Base-by-base conservation (phyloP, 2,888 invertebrate genomes). In the Eupithecia insigniata region DNA sequence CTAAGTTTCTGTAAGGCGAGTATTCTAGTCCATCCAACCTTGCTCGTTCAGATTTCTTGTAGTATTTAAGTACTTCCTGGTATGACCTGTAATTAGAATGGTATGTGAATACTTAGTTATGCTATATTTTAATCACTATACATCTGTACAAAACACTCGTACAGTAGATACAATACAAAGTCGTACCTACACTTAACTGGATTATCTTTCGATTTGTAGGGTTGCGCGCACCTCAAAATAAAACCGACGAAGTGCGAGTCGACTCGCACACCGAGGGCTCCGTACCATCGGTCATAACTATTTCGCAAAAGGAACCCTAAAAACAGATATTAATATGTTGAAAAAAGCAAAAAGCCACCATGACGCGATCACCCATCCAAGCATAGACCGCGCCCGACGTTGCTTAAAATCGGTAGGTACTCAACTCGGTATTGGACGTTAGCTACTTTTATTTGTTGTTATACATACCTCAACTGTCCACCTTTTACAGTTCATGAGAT, bases 1-100 rank as follows among this genome's bases (percentile, higher is more conserved):
- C 90, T 26, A 86, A 91, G 39, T 94, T 93, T 82, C 95, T 95
- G 77, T 95, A 95, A 0, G 88, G 87, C 0, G 92, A 90, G 22
- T 91, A 83, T 76, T 93, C 90, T 0, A 92, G 92, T 36, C 90
- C 88, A 83, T 80, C 72, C 62, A 91, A 78, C 72, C 78, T 84
- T 1, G 94, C 90, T 28, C 88, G 85, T 86, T 96, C 96, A 0
- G 95, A 95, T 86, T 95, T 95, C 64, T 91, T 89, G 81, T 95
- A 96, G 80, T 96, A 95, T 18, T 93, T 89, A 16, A 95, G 81
- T 0, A 96, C 95, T 1, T 96, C 95, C 0, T 83, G 78, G 79
- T 95, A 96, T 2, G 96, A 95, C 97, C 97, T 91, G 80, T 28
- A 82, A 79, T 32, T 62, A 62, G 34, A 34, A 22, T 18, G 32